Evolutionary conservation across 92 coral and sea anemone species (phyloP), one percentile per base, ranked within the genome.

Genomic region (Porites divaricata): DNA sequence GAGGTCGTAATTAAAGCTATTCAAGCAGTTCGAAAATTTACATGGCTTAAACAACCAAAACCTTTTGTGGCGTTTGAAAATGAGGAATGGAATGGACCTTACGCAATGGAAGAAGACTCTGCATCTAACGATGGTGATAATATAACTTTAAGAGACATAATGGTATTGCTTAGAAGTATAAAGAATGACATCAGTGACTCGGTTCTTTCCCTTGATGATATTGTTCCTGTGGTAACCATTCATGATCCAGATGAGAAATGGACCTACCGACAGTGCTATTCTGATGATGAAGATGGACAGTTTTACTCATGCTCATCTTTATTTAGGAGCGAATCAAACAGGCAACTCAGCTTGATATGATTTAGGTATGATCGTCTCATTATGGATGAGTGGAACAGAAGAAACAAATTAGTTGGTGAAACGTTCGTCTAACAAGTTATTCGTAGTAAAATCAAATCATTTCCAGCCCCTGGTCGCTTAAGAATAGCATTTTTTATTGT

Each of bases 151-250:
- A 72, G 52, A 22, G 86, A 82, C n/a, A 25, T 82, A 63, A 61
- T 72, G 16, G 67, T 21, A 21, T 25, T 82, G 52, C 53, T 82
- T 21, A 82, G 22, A 14, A 72, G 24, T 50, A 82, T 82, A 15
- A 82, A 73, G 63, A 13, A 72, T 50, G 79, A 82, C 11, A 61
- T 82, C 26, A 28, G 79, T 61, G 63, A 58, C 26, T 82, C 86
- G 45, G 72, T 82, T 28, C 16, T 72, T 51, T 72, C 72, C 64
- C 67, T 82, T 51, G 86, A 82, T 23, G 86, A 82, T 57, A 50
- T 72, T 52, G 79, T 82, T 23, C 86, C 86, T 14, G 73, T 45
- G 63, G 79, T 82, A 61, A 82, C 71, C 50, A 82, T 82, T 72
- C 25, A 71, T 35, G 79, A 82, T 49, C 26, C 71, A 10, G 86